Evolutionary conservation across 1,140 invertebrate species (phyloP).

Genomic region (Adelges cooleyi): DNA sequence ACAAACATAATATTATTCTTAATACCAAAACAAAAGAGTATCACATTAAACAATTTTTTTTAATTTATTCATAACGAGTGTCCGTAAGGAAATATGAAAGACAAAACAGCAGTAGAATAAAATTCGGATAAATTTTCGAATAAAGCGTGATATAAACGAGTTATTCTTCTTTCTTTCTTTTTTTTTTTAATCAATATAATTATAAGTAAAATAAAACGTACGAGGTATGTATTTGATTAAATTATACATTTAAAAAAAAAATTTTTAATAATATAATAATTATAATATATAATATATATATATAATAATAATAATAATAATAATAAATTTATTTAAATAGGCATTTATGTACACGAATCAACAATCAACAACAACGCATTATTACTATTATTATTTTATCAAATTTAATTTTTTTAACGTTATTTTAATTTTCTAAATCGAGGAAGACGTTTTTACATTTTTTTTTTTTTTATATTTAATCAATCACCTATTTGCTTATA

Average conservation of each 20-base stretch:
- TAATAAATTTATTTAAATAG: conserved; percentile 22
- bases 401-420: neutral
- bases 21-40: no score
- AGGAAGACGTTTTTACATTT: conserved; percentile 20
- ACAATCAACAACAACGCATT: conserved; percentile 23
- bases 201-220: conserved; percentile 8
- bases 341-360: conserved; percentile 17
- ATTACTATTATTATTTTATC: neutral
- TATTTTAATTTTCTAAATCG: conserved; percentile 1
- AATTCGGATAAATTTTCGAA: neutral
- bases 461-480: no score
- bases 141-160: no score
- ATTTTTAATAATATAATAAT: neutral
- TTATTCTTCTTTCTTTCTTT: no score
- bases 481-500: conserved; percentile 28
- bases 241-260: neutral
- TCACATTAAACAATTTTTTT: no score
- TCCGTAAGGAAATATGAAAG: neutral
- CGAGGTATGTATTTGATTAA: conserved; percentile 26
- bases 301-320: conserved; percentile 24
- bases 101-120: neutral
- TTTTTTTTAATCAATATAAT: neutral
- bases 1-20: no score
- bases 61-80: no score
- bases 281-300: neutral